Evolutionary conservation across 2,888 invertebrate species (phyloP), one percentile per base, ranked within the genome.

Genomic region (Meghimatium bilineatum): DNA sequence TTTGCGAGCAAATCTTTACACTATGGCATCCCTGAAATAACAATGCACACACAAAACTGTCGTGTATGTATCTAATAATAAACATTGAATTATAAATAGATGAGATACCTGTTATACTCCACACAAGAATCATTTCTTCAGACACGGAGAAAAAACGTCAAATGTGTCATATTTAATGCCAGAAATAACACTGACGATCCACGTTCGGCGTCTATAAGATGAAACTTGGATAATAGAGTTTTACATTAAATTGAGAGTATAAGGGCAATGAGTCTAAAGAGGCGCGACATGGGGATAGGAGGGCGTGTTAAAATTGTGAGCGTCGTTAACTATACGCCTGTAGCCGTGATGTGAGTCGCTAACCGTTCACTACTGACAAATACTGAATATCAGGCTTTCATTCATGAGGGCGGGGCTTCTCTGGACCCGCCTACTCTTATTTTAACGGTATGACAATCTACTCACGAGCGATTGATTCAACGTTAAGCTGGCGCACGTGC

Each of bases 401-500:
- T 20, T 32, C 10, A 32, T 32, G 34, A 52, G 29, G 74, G 74
- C 29, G 74, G 52, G 32, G 32, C 20, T 17, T 44, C 3, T 49
- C 23, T 52, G 29, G 23, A 32, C 34, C 74, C 32, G 12, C 52
- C 74, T 52, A 20, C 52, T 32, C 20, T 74, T 32, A 2, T 32
- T 10, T n/a, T 72, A 44, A 74, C 74, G 20, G 34, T 29, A 52
- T 20, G 74, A 32, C 52, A 74, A 17, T 20, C 74, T 32, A 74
- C 32, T 32, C 74, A 74, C 49, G 36, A 52, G 20, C 32, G 32
- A 74, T 10, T 32, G 52, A 52, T 52, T 32, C 23, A 20, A 29
- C 23, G 74, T 52, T 52, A 74, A 74, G 20, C 49, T 52, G 52
- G 3, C 32, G 74, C 74, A 74, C 52, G 74, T 52, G 74, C 32